Base-by-base conservation (phyloP, 2,797 vertebrate genomes). In the Poliocrania exsul region DNA sequence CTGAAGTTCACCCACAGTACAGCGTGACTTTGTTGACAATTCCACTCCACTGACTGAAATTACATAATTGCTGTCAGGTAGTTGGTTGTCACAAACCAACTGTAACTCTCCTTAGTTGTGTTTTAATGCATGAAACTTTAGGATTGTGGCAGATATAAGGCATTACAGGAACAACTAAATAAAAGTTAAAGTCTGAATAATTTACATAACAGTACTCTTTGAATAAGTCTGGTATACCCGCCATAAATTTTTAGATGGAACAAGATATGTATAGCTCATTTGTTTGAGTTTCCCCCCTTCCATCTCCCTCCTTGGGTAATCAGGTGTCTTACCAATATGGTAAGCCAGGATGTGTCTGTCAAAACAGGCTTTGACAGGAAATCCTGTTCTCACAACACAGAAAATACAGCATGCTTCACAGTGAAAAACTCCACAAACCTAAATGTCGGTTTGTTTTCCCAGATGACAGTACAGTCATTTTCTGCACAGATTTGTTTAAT, bases 401-500 rank as follows among this genome's bases (percentile, higher is more conserved):
- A 74, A 93, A 94, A 89, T 17, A 65, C 10, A 88, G 16, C 33
- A 77, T 3, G 4, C 26, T 87, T 87, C 40, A 19, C 69, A 72
- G 13, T 25, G 50, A 86, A 71, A 94, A 90, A 57, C 8, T 79
- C 49, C 42, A 66, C 17, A 86, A 86, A 69, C 13, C 6, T 58
- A 79, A 88, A 84, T 15, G 14, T n/a, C 1, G 0, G 10, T 62
- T 46, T 72, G 42, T 84, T 84, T 92, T 91, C 73, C 65, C 75
- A 88, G 57, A 72, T 66, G 73, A 90, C 80, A 77, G 44, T 62
- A 77, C 33, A 91, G 71, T 69, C 44, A 85, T 85, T 82, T 93
- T 46, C 71, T 77, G 66, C 93, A 85, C 74, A 90, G 85, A 62
- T 95, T 92, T 95, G 66, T 95, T 93, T 96, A 86, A 79, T 75